Conservation (phyloP, 2,113 vertebrate genomes). For the Todiramphus chloris region DNA sequence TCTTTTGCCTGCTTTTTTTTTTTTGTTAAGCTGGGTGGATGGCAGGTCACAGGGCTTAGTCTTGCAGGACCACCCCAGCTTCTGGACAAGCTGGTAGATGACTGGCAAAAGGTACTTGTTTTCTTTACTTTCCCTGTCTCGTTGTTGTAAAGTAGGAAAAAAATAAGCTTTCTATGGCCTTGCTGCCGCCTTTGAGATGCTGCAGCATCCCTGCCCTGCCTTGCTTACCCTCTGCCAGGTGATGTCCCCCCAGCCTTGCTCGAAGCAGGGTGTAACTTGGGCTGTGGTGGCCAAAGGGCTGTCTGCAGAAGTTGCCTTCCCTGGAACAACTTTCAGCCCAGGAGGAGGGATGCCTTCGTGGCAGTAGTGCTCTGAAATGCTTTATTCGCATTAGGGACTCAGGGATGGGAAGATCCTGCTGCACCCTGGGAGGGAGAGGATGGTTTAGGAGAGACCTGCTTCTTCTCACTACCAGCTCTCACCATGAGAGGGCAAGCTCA, state of each 20-base stretch:
- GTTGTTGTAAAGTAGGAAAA: not conserved
- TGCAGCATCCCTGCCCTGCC: not conserved
- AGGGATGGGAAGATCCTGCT: not conserved
- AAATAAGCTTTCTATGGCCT: not conserved
- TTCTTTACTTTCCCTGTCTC: not conserved
- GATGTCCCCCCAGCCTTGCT: not conserved
- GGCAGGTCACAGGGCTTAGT: too few relatives aligned
- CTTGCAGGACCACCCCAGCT: not conserved
- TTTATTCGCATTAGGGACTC: not conserved
- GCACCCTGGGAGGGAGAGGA: not conserved
- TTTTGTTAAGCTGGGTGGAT: not conserved
- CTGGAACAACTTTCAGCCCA: not conserved
- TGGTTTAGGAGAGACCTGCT: not conserved
- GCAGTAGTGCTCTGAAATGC: not conserved
- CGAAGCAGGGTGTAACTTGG: not conserved
- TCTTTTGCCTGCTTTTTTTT: not conserved
- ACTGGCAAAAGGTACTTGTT: not conserved
- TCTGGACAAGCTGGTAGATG: not conserved
- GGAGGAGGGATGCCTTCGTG: not conserved
- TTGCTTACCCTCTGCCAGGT: not conserved
- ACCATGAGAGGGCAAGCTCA: constrained; percentile 76
- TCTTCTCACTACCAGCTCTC: not conserved
- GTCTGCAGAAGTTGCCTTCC: not conserved
- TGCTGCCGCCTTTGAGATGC: not conserved
- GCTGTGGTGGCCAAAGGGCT: not conserved